Base-by-base conservation (phyloP, 2,113 vertebrate species). In the Pachycephala philippinensis region DNA sequence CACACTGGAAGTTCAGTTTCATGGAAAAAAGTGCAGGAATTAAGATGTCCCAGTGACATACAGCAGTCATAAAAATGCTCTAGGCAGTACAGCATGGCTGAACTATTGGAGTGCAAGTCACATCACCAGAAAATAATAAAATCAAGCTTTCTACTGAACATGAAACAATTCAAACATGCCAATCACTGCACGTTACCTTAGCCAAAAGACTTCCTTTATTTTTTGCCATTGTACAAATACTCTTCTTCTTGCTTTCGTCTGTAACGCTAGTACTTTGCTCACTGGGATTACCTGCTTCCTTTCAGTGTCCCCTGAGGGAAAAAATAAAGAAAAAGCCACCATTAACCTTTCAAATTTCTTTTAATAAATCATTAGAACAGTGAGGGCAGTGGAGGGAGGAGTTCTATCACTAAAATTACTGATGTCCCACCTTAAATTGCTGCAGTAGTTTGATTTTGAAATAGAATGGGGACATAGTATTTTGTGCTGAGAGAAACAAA, bases 101-200 rank as follows among this genome's bases (percentile, higher is more conserved):
- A 70, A 44, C 31, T 75, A 16, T 1, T 70, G 61, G 27, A 80
- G 21, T 76, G 52, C 50, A 59, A 76, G 63, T 30, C 31, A 79
- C 18, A 42, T 50, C 35, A 56, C 21, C 35, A 63, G 40, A 31
- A 45, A 89, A 49, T 27, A 69, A n/a, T 15, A 40, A 60, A 84
- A 60, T 45, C 20, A 15, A 54, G 31, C 39, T 53, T 71, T 54
- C 69, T 54, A 56, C 22, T 49, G 40, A 76, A 81, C n/a, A 60
- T 11, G 42, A 85, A 50, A 26, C 26, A 60, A 44, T 69, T 63
- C 20, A 75, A 70, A 68, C 37, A 63, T 79, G 56, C 39, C 30
- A 59, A 42, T 44, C 33, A 24, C 26, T 40, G 27, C 44, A 84
- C 6, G 2, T 95, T 96, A 98, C 97, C 97, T 97, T 95, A 81